Conservation (phyloP, 1,140 invertebrate species). For the Bombus pyrosoma region DNA sequence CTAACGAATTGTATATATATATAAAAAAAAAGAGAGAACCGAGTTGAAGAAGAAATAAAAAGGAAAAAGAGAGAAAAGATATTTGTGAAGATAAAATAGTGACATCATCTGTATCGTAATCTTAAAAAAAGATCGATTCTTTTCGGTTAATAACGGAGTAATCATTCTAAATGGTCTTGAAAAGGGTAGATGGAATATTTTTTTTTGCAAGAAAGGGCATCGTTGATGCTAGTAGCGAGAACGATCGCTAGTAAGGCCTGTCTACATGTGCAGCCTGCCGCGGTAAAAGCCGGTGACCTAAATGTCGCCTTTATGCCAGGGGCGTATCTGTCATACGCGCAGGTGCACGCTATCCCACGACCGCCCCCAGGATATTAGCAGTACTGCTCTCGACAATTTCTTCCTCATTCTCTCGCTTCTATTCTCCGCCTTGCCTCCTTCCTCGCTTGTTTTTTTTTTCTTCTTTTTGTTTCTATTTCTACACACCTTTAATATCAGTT, state of each 20-base stretch:
- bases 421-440: constrained; percentile 11
- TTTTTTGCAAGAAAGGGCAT: not conserved
- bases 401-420: constrained; percentile 40
- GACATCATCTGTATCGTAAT: too few relatives aligned
- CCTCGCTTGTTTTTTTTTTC: not conserved
- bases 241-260: constrained; percentile 37
- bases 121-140: not conserved
- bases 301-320: constrained; percentile 71
- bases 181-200: not conserved
- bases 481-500: not conserved
- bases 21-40: too few relatives aligned
- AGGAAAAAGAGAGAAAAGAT: not conserved
- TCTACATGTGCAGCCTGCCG: constrained; percentile 52
- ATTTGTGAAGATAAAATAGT: not conserved
- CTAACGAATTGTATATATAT: too few relatives aligned
- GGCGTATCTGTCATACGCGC: constrained; percentile 70
- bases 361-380: constrained; percentile 65
- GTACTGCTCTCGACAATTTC: constrained; percentile 54
- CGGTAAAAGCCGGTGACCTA: constrained; percentile 68
- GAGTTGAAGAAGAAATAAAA: too few relatives aligned
- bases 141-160: not conserved
- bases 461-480: not conserved
- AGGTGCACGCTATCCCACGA: constrained; percentile 64
- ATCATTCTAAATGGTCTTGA: not conserved
- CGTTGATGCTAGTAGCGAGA: constrained; percentile 4